Evolutionary conservation across 2,113 vertebrate species (phyloP).

Genomic region (Prunella himalayana): DNA sequence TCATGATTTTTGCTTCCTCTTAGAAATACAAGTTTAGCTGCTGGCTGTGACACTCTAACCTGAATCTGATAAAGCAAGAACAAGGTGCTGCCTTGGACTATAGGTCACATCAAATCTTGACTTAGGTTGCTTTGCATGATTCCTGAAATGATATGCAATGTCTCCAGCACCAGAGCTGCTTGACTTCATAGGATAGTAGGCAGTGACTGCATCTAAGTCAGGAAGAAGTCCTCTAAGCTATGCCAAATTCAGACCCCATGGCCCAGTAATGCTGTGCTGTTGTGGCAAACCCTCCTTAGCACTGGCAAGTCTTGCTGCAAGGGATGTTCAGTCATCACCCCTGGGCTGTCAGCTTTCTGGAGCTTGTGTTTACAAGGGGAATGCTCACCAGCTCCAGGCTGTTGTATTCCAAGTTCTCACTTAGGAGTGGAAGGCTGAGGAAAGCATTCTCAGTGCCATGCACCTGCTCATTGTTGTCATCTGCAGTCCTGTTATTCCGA

Average conservation of each 20-base stretch:
- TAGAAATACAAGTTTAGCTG: background rate
- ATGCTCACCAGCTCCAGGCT: background rate
- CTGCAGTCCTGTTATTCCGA: background rate
- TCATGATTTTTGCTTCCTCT: background rate
- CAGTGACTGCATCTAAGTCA: background rate
- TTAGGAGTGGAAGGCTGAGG: background rate
- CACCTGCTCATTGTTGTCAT: background rate
- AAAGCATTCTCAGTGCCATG: background rate
- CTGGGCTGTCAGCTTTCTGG: rapidly evolving
- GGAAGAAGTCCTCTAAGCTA: background rate
- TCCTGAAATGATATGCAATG: background rate
- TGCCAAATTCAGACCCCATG: background rate
- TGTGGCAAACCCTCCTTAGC: background rate
- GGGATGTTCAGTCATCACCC: background rate
- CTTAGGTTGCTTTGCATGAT: rapidly evolving
- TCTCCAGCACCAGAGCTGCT: background rate
- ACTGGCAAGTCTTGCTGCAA: background rate
- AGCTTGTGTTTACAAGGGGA: rapidly evolving
- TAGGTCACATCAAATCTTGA: background rate
- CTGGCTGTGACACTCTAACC: background rate
- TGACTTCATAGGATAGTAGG: background rate
- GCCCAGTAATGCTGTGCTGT: background rate
- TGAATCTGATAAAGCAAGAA: background rate
- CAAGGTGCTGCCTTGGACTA: background rate
- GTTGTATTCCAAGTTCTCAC: background rate